These are phyloP conservation scores for Sardina pilchardus DNA, from an alignment of 2,113 vertebrate species.

Conservation along the genomic window DNA sequence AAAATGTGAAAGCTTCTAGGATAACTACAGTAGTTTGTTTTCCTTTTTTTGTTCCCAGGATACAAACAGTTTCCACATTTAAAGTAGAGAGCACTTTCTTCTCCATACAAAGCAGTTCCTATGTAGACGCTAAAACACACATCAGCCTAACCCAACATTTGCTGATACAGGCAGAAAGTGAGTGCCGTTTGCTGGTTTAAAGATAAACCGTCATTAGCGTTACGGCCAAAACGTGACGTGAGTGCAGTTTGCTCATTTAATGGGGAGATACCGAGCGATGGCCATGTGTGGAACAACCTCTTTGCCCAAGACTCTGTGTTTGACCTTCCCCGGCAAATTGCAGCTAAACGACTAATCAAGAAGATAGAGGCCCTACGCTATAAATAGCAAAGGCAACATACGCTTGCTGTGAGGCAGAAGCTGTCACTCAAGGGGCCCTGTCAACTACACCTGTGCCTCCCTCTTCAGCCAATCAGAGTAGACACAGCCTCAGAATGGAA, in stretches of 20 bases:
- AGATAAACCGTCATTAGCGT: not conserved
- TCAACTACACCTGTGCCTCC: slow-evolving; percentile 48
- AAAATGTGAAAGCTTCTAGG: not conserved
- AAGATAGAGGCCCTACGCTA: not conserved
- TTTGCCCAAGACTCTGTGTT: not conserved
- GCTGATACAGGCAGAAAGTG: too few relatives aligned
- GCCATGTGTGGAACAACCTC: not conserved
- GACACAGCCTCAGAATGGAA: not conserved
- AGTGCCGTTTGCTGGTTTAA: not conserved
- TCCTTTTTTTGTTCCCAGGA: not conserved
- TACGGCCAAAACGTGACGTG: not conserved
- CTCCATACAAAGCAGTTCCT: not conserved
- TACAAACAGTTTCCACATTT: not conserved
- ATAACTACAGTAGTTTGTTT: not conserved
- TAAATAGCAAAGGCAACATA: slow-evolving; percentile 23
- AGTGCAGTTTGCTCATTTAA: not conserved
- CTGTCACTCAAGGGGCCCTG: slow-evolving; percentile 40
- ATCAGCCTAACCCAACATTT: too few relatives aligned
- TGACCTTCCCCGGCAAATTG: slow-evolving; percentile 5
- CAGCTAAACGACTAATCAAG: not conserved
- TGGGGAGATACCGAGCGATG: not conserved
- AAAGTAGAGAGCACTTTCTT: not conserved
- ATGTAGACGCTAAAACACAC: too few relatives aligned
- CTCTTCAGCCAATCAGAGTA: not conserved
- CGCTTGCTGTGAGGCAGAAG: slow-evolving; percentile 14